Percentiles rank a stretch among this genome's conserved stretches.
These are phyloP conservation scores for Exaiptasia diaphana DNA, from an alignment of 64 coral and sea anemone genomes.

Conservation along the genomic window DNA sequence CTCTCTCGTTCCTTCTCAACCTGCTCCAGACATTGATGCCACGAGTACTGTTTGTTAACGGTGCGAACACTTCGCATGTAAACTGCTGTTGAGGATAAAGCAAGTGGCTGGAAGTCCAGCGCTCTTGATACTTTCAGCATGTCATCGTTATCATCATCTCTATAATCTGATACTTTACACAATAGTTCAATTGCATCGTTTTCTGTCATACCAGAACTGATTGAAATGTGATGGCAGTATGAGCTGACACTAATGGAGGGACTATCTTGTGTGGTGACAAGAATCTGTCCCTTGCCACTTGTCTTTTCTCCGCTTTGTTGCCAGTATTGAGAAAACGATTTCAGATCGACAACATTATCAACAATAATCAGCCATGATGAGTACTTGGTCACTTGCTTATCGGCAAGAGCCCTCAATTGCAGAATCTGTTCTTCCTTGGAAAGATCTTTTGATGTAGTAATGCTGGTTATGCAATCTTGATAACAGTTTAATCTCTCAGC, in stretches of 20 bases:
- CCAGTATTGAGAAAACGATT: neutral
- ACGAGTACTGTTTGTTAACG: neutral
- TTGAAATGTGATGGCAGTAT: neutral
- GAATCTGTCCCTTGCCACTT: constrained; percentile 10
- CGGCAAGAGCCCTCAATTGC: neutral
- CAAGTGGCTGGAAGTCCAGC: constrained; percentile 1
- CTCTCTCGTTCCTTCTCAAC: neutral
- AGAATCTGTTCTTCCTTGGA: neutral
- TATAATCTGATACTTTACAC: neutral
- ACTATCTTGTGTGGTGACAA: neutral
- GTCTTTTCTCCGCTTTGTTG: neutral
- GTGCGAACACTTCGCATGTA: neutral
- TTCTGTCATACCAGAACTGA: neutral
- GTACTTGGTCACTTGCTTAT: neutral
- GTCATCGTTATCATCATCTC: neutral
- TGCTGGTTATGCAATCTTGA: constrained; percentile 10
- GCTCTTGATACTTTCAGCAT: neutral
- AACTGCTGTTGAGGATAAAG: neutral
- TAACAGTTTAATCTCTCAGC: constrained; percentile 9
- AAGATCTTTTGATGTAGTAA: neutral
- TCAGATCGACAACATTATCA: constrained; percentile 2
- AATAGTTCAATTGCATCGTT: neutral
- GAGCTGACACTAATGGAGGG: neutral
- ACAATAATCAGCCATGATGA: constrained; percentile 18
- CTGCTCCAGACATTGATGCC: constrained; percentile 8